Evolutionary conservation across 2,113 vertebrate genomes (phyloP), one percentile per base, ranked within the genome.

Genomic region (Melanotaenia duboulayi): DNA sequence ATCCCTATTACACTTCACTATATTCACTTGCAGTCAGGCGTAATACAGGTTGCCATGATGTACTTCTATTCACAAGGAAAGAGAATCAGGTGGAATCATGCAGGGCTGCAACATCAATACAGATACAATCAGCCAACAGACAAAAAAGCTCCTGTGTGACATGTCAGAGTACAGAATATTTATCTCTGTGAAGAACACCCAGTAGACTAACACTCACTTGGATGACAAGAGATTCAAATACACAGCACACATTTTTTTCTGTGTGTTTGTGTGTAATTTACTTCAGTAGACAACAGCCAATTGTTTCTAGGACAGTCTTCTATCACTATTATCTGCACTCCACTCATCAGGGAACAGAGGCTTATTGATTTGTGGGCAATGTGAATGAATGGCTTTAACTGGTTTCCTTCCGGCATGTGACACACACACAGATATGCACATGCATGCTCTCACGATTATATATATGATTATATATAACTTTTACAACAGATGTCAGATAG

Each of bases 311-410:
- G 8, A 57, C 35, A 54, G 35, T 35, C 22, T 14, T 17, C 58
- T 65, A 44, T 78, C 54, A 39, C 56, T 65, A 72, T 79, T 72
- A 75, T 74, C 40, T 57, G 69, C 52, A 56, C 63, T 82, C 68
- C 59, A 81, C 28, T 71, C 39, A 56, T 48, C 65, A 68, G n/a
- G 63, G 84, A 80, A 88, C 74, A 54, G 46, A 60, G 48, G 59
- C 4, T 49, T 60, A 83, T 87, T 68, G 84, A 87, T 86, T 81
- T 70, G 72, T 68, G 57, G 81, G 25, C 77, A 51, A 85, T 51
- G 24, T 56, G 71, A 76, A 81, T 81, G 72, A 71, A 75, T 69
- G 51, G 60, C 59, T 84, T 56, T 50, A 35, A 68, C 67, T 46
- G 39, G 49, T 50, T 63, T 35, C 39, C 51, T 22, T 72, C 56